Evolutionary conservation across 2,888 invertebrate genomes (phyloP), one percentile per base, ranked within the genome.

Genomic region (Cremastobaeus sp.): DNA sequence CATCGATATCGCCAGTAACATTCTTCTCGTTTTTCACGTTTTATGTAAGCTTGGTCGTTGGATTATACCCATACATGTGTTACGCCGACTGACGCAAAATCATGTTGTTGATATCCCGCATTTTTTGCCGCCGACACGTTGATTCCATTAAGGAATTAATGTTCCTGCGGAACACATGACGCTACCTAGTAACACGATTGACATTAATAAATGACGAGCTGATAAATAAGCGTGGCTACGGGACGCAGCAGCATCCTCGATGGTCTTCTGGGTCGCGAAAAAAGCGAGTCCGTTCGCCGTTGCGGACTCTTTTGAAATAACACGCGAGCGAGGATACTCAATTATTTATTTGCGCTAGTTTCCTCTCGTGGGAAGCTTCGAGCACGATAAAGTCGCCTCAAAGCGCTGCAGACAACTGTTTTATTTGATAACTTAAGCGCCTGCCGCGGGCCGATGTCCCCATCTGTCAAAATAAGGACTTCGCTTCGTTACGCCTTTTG

Each of bases 341-440:
- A 71, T 68, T 80, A 79, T 81, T 81, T 81, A 78, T 81, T 80
- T 79, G 76, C 74, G 62, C 76, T 80, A 75, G 79, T 77, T 77
- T 79, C 74, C 66, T 76, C 77, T 66, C 75, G 62, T 52, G 25
- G 70, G 75, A 79, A 79, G 64, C 65, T 18, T 54, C 39, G 17
- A 50, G 34, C 28, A 45, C 48, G 68, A 71, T 68, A 71, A 75
- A 59, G 54, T 54, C 68, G 30, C 48, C 28, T 68, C 47, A 68
- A 75, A 71, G 45, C 39, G 39, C 47, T 52, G 43, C 66, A 57
- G 64, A 57, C 70, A 41, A 71, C 52, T 64, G 50, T 64, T 59
- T 50, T 64, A 57, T 64, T 71, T 64, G 50, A 28, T 35, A 55
- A 57, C 48, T 50, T 57, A 37, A 71, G 57, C 48, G 21, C 11